These are phyloP conservation scores for Prionailurus viverrinus DNA, from an alignment of 2,113 vertebrate species.

Conservation along the genomic window DNA sequence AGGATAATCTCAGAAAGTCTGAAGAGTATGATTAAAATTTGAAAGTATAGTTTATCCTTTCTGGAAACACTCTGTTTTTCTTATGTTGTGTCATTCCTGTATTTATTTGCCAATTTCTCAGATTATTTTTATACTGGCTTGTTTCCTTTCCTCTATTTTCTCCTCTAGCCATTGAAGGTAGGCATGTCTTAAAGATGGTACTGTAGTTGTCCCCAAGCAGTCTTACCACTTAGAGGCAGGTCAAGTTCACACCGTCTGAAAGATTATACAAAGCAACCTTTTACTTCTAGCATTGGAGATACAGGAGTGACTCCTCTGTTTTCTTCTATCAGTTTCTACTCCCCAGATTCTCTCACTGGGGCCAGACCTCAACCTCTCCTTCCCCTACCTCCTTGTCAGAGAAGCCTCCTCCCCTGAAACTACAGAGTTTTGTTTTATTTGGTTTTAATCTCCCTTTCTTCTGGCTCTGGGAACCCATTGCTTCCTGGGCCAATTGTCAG, in stretches of 20 bases:
- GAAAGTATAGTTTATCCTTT: background rate
- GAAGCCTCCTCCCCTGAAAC: background rate
- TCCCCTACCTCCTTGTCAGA: background rate
- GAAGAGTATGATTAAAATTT: background rate
- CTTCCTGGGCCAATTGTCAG: background rate
- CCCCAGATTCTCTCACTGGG: conserved; percentile 10
- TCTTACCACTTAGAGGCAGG: background rate
- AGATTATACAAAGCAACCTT: background rate
- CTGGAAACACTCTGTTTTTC: background rate
- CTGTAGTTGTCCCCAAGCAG: background rate
- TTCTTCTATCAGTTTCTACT: conserved; percentile 16
- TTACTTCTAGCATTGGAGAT: conserved; percentile 7
- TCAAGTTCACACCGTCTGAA: conserved; percentile 31
- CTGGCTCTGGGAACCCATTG: background rate
- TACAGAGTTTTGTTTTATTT: background rate
- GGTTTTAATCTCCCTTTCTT: background rate
- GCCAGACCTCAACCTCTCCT: background rate
- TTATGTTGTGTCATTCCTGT: background rate
- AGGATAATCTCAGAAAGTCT: background rate
- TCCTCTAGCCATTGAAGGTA: background rate
- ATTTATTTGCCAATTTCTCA: background rate
- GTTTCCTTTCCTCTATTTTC: background rate
- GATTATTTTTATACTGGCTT: background rate
- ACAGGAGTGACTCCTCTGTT: background rate
- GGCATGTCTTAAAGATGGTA: background rate